A percentile compares a stretch with the other conserved stretches of the same genome.
Conservation (phyloP, 2,113 vertebrate species). For the Pycnonotus jocosus region DNA sequence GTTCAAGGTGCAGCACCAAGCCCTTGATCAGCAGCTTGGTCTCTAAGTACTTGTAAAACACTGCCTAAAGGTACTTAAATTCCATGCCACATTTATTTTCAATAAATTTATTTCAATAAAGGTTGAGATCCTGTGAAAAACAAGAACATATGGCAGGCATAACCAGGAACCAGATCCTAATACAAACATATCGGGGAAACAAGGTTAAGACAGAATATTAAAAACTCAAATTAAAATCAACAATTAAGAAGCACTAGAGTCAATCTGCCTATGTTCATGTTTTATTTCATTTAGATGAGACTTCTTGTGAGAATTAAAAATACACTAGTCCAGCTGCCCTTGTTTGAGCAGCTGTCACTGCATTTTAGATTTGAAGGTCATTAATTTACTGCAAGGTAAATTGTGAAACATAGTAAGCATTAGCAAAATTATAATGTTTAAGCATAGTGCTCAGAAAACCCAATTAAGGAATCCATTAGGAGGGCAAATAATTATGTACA, state of each 20-base stretch:
- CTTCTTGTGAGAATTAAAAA: not conserved
- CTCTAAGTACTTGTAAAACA: not conserved
- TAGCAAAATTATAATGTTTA: not conserved
- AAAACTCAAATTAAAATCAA: not conserved
- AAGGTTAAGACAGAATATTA: not conserved
- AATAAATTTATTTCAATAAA: not conserved
- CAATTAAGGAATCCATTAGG: not conserved
- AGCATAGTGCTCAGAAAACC: not conserved
- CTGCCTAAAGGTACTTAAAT: not conserved
- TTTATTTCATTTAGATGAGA: not conserved
- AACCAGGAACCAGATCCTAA: not conserved
- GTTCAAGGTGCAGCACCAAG: not conserved
- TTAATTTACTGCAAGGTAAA: not conserved
- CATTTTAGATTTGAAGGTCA: not conserved
- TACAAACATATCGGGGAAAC: not conserved
- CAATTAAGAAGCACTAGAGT: not conserved
- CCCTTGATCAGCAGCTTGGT: not conserved
- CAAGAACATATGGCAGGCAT: not conserved
- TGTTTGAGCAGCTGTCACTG: not conserved
- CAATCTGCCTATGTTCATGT: not conserved
- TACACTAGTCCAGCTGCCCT: not conserved
- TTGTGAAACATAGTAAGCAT: not conserved
- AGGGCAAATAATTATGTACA: not conserved
- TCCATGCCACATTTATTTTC: not conserved
- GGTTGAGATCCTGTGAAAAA: not conserved